A percentile compares a stretch with the other conserved stretches of the same genome.
Conservation (phyloP, 2,797 vertebrate species). For the Gephyroberyx darwinii region DNA sequence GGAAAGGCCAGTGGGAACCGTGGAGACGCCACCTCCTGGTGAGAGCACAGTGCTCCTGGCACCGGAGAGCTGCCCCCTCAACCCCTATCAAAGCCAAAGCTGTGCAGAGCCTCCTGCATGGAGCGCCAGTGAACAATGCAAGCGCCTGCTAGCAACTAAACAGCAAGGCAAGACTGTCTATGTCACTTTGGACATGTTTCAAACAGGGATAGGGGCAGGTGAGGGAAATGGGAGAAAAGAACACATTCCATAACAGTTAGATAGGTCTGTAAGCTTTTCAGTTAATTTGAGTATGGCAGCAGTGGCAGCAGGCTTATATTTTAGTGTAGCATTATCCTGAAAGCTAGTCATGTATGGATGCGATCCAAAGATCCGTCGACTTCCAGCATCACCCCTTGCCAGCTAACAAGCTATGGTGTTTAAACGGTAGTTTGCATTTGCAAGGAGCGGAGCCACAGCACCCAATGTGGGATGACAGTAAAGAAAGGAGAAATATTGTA, state of each 20-base stretch:
- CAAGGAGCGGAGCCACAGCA: background rate
- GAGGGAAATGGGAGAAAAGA: constrained; percentile 5
- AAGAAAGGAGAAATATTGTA: background rate
- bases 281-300: background rate
- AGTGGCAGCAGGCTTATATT: no score
- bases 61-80: constrained; percentile 21
- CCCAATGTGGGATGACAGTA: background rate
- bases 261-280: background rate
- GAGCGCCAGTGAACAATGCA: constrained; percentile 9
- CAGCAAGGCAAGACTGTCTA: constrained; percentile 59
- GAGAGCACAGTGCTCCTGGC: constrained; percentile 46
- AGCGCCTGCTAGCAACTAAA: background rate
- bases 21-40: constrained; percentile 5
- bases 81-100: constrained; percentile 69
- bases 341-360: no score
- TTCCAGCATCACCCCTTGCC: no score
- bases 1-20: background rate
- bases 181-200: constrained; percentile 72
- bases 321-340: no score
- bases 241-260: background rate
- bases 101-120: constrained; percentile 15
- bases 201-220: constrained; percentile 36
- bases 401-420: no score
- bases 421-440: no score
- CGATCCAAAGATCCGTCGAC: no score